Percentiles rank a stretch among this genome's conserved stretches.
Conservation (phyloP, 2,113 vertebrate species). For the Nycticryphes semicollaris region DNA sequence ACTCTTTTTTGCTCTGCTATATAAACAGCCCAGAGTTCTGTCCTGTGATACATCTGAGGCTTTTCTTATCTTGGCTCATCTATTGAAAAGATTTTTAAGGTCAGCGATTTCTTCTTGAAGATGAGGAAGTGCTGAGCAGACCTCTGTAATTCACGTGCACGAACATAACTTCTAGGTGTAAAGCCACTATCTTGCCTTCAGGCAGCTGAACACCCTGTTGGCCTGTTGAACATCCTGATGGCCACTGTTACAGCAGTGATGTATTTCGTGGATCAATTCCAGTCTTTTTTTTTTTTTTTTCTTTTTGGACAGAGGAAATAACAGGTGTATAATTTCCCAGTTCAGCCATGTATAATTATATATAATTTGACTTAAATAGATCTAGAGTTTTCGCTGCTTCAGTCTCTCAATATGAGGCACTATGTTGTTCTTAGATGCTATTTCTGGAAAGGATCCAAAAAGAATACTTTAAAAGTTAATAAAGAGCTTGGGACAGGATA, state of each 20-base stretch:
- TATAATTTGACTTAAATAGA: constrained; percentile 54
- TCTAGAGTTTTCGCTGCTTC: constrained; percentile 17
- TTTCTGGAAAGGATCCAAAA: not conserved
- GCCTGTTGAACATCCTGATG: not conserved
- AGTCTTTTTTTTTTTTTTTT: too few relatives aligned
- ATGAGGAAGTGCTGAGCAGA: not conserved
- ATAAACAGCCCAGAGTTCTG: not conserved
- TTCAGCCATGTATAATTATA: constrained; percentile 29
- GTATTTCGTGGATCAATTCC: not conserved
- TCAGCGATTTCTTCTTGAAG: not conserved
- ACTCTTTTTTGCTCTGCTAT: not conserved
- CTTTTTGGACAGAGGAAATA: not conserved
- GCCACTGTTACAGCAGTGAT: not conserved
- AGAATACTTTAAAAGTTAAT: constrained; percentile 12
- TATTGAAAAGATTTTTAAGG: not conserved
- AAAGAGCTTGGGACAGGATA: not conserved
- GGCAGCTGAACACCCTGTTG: not conserved
- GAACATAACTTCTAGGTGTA: not conserved
- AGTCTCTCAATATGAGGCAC: not conserved
- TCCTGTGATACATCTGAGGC: not conserved
- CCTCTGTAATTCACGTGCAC: not conserved
- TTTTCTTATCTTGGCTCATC: not conserved
- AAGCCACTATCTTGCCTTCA: not conserved
- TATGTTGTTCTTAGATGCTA: constrained; percentile 8
- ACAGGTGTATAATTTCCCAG: constrained; percentile 51